Conservation (phyloP, 2,797 vertebrate species). For the Myiotriccus ornatus region DNA sequence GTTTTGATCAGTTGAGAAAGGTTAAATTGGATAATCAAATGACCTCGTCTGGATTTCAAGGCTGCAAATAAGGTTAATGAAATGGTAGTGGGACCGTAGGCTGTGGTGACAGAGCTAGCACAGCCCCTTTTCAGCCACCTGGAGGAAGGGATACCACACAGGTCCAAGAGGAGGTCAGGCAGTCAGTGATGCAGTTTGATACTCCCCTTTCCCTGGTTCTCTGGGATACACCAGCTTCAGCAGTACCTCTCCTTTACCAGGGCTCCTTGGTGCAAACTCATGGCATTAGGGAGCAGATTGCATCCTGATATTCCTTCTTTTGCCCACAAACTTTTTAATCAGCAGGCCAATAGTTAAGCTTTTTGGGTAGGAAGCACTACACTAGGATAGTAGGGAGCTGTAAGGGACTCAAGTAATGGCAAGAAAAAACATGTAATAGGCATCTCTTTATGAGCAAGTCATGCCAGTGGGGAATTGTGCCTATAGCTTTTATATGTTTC, state of each 20-base stretch:
- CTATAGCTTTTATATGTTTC: neutral
- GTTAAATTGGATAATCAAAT: neutral
- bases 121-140: neutral
- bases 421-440: neutral
- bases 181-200: accelerated
- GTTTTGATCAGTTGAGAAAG: neutral
- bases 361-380: neutral
- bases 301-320: neutral
- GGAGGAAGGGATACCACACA: neutral
- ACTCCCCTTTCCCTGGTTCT: neutral
- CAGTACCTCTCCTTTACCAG: accelerated
- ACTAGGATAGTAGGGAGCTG: neutral
- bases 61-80: neutral
- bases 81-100: neutral
- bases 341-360: neutral
- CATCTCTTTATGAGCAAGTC: neutral
- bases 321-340: neutral
- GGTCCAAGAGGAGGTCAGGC: neutral
- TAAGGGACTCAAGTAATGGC: neutral
- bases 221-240: neutral
- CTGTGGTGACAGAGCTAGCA: neutral
- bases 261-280: neutral
- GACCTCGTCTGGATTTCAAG: neutral
- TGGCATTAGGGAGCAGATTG: neutral
- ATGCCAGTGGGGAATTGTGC: neutral